Evolutionary conservation across 1,140 invertebrate species (phyloP), one percentile per base, ranked within the genome.

Genomic region (Colletes latitarsis): DNA sequence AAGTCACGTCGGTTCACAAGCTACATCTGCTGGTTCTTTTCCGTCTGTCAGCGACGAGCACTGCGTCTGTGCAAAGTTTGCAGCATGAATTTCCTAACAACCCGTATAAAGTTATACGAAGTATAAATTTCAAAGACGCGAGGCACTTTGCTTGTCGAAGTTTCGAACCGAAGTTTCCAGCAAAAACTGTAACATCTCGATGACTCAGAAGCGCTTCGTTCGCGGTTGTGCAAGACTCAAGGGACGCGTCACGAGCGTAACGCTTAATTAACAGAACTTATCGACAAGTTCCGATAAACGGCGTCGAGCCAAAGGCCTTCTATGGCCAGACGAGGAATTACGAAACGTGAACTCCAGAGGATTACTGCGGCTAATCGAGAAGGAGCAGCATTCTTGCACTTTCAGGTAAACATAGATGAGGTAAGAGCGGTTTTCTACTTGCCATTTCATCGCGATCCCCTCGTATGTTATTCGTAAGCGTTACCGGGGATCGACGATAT

Each of bases 401-500:
- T 70, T 70, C 43, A 49, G 41, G 15, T 66, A 43, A 53, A 21
- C 46, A 63, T 5, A 6, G 5, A 15, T 41, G 53, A 70, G 30
- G 53, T 78, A 43, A 14, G 46, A n/a, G 43, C 21, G 10, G 30
- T 72, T 30, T 72, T 78, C 68, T 30, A 70, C 58, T 17, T 19
- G 41, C 15, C 63, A 41, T 63, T 30, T n/a, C 49, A n/a, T 14
- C 8, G 57, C n/a, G 49, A 72, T 30, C 52, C 49, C 15, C 49
- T 43, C 43, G 30, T n/a, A 21, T 41, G 41, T 62, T 63, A 70
- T 49, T 77, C 21, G 6, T 14, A 4, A 19, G 58, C 9, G 60
- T 79, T 78, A 73, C 63, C 39, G 69, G 63, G 60, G 52, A 57
- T 64, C 77, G 63, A 72, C 55, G 70, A 46, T 79, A 79, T 73